phyloP scores from a whole-genome alignment of 2,797 vertebrate species.

The Coccyzus lansbergi region DNA sequence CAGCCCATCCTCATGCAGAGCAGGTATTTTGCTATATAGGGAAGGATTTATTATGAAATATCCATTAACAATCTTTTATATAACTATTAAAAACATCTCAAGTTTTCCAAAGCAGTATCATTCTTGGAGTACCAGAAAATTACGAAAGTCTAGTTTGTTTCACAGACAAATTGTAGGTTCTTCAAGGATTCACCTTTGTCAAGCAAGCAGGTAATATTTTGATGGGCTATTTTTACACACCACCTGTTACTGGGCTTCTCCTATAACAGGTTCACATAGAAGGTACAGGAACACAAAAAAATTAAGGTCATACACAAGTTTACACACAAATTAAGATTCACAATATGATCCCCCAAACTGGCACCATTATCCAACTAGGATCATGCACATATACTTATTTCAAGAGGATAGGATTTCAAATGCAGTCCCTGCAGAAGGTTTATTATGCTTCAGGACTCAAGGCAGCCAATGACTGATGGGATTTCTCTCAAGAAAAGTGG shows the following conservation, averaged over 20 bases:
- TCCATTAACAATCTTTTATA: neutral
- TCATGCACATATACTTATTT: fast-evolving
- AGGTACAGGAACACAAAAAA: neutral
- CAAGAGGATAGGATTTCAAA: neutral
- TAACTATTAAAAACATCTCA: neutral
- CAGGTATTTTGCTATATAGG: neutral
- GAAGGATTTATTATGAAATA: neutral
- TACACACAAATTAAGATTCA: fast-evolving
- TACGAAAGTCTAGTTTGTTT: neutral
- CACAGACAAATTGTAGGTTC: neutral
- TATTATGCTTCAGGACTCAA: neutral
- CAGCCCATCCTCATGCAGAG: neutral
- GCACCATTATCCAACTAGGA: fast-evolving
- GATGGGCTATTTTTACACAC: neutral
- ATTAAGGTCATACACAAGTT: too few relatives aligned
- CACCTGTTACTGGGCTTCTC: neutral
- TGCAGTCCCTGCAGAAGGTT: neutral
- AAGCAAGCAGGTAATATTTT: neutral
- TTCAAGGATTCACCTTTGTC: neutral
- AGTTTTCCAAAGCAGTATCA: neutral
- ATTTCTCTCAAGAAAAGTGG: neutral
- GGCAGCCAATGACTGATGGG: too few relatives aligned
- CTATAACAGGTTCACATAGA: fast-evolving
- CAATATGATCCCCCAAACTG: fast-evolving
- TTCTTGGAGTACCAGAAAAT: neutral